Evolutionary conservation across 2,797 vertebrate genomes (phyloP), one percentile per base, ranked within the genome.

Genomic region (Halcyon chelicuti): DNA sequence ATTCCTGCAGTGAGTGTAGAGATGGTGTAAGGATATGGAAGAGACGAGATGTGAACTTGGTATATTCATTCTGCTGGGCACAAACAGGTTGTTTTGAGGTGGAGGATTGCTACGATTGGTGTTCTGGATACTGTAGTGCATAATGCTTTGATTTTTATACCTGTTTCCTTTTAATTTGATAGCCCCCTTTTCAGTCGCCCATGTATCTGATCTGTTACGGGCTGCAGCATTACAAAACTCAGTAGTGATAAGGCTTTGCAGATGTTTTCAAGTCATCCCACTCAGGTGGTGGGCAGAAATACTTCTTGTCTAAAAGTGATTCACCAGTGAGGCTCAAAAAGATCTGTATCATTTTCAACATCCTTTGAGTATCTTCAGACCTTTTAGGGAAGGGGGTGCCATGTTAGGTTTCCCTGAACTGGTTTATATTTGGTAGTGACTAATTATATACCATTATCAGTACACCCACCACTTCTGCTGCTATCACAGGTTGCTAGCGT

Each of bases 211-310:
- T 91, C n/a, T 86, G 12, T 75, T 81, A 61, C 0, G 7, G 2
- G 5, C 33, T 70, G 54, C 72, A 94, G 33, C 3, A 2, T 23
- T 93, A 65, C 68, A 66, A 55, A 80, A 66, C 66, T 37, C 28
- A 25, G 26, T 80, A 37, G 23, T 12, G 68, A 58, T 89, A 86
- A 90, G 62, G 7, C 14, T 78, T 91, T 83, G 76, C 42, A 72
- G 49, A 12, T 2, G 2, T 40, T 82, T 68, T 89, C 40, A 66
- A 78, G 72, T 88, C 31, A 47, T 91, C 84, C 75, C 10, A 7
- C 93, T 91, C 76, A 86, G 66, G 54, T 22, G n/a, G 78, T 95
- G 49, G 93, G 91, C 79, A 93, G 89, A 87, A 84, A 58, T 52
- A 61, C 28, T 57, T 68, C 39, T 68, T 62, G 23, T 52, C n/a